A percentile compares a stretch with the other conserved stretches of the same genome.
phyloP scores from a whole-genome alignment of 2,888 invertebrate genomes.

The Meiosimyza platycephala region DNA sequence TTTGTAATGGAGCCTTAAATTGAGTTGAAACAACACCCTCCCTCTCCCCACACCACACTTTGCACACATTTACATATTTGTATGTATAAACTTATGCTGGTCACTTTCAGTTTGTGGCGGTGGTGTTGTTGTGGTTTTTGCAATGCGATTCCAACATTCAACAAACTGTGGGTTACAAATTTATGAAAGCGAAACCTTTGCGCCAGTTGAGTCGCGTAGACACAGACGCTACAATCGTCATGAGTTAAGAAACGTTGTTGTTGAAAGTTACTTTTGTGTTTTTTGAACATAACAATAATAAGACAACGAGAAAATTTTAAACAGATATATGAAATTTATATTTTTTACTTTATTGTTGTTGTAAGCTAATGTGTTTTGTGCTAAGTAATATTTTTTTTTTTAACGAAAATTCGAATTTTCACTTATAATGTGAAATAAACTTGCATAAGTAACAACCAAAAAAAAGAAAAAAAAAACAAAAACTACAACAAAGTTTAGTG shows the following conservation, averaged over 20 bases:
- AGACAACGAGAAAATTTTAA: too few species aligned
- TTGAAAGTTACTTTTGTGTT: constrained; percentile 2
- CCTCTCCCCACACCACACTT: background rate
- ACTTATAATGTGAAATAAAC: too few species aligned
- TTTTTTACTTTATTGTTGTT: background rate
- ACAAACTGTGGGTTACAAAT: constrained; percentile 44
- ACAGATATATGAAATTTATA: too few species aligned
- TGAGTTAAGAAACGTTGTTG: constrained; percentile 18
- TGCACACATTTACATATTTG: too few species aligned
- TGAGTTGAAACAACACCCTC: background rate
- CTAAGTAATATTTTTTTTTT: background rate
- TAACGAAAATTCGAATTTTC: background rate
- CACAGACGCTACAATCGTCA: constrained; percentile 49
- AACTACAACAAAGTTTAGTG: too few species aligned
- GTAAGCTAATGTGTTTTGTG: background rate
- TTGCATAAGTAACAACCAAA: too few species aligned
- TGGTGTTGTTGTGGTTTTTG: background rate
- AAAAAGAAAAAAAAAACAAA: too few species aligned
- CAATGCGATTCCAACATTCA: background rate
- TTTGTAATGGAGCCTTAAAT: too few species aligned
- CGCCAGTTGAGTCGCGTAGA: constrained; percentile 53
- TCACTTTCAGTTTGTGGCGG: background rate
- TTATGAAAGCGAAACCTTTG: constrained; percentile 48
- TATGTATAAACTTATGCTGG: background rate
- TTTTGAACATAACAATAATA: background rate